These are phyloP conservation scores for Xerus rutilus DNA, from an alignment of 2,797 vertebrate species.

Conservation along the genomic window DNA sequence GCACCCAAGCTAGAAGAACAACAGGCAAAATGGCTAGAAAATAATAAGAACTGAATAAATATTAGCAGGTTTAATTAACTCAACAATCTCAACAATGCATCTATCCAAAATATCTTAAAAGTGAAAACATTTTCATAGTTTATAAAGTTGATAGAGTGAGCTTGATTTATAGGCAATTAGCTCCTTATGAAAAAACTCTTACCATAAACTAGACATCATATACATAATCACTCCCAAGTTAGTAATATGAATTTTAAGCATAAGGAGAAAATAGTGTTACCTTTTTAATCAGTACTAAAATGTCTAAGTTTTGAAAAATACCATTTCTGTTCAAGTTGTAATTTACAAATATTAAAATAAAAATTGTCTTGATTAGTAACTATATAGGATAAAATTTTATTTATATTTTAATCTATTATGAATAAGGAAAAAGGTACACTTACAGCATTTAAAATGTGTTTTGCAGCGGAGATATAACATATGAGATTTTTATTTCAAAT, in stretches of 20 bases:
- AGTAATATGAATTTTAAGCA: slow-evolving; percentile 24
- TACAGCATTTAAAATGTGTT: slow-evolving; percentile 1
- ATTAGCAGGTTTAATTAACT: not conserved
- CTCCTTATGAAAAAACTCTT: not conserved
- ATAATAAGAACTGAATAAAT: not conserved
- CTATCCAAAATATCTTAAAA: slow-evolving; percentile 41
- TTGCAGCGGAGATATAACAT: slow-evolving; percentile 31
- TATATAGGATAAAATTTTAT: slow-evolving; percentile 4
- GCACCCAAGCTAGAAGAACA: not conserved
- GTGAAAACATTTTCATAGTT: not conserved
- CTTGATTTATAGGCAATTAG: not conserved
- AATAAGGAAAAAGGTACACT: not conserved
- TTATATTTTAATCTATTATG: not conserved
- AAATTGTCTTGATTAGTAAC: not conserved
- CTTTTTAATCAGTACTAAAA: not conserved
- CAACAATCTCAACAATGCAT: slow-evolving; percentile 15
- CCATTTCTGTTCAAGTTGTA: not conserved
- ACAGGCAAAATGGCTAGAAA: not conserved
- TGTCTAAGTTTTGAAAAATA: not conserved
- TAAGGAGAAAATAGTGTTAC: slow-evolving; percentile 1
- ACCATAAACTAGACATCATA: not conserved
- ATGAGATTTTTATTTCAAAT: slow-evolving; percentile 42
- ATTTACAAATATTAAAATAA: slow-evolving; percentile 55
- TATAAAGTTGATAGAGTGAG: not conserved
- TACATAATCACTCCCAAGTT: not conserved